Evolutionary conservation across 1,140 invertebrate genomes (phyloP).

Genomic region (Psilanteris sp.): DNA sequence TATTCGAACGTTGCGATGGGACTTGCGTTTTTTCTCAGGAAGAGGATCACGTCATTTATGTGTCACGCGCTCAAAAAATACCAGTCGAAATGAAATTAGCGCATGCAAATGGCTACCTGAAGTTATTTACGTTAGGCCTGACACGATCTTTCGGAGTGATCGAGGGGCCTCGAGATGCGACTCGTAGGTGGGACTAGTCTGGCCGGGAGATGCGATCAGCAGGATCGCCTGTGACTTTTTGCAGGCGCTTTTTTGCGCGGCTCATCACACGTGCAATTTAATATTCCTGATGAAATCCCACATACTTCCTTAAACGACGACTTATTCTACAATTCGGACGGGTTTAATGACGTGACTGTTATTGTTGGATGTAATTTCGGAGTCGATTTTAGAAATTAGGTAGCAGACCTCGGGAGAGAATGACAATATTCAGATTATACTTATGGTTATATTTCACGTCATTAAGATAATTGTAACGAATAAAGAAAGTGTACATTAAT

Average conservation of each 20-base stretch:
- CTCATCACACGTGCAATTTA: conserved; percentile 40
- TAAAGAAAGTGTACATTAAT: too few relatives aligned
- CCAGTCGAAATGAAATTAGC: conserved; percentile 37
- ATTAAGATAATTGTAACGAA: too few relatives aligned
- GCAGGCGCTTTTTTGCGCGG: conserved; percentile 24
- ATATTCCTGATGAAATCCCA: conserved; percentile 32
- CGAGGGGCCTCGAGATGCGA: conserved; percentile 27
- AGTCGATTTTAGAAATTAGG: conserved; percentile 2
- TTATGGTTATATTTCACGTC: too few relatives aligned
- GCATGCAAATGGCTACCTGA: conserved; percentile 49
- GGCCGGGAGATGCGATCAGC: conserved; percentile 9
- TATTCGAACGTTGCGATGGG: conserved; percentile 7
- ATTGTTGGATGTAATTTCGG: conserved; percentile 1
- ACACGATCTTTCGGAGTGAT: conserved; percentile 27
- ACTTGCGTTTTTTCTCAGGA: conserved; percentile 26
- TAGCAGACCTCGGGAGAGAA: neutral
- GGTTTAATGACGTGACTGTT: conserved; percentile 15
- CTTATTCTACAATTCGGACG: conserved; percentile 12
- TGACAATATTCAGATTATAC: too few relatives aligned
- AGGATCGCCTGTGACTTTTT: conserved; percentile 26
- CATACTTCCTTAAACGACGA: conserved; percentile 34
- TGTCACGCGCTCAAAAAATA: conserved; percentile 34
- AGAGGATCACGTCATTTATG: conserved; percentile 51
- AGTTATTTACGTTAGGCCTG: conserved; percentile 30
- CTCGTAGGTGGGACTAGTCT: conserved; percentile 49